Evolutionary conservation across 2,888 invertebrate species (phyloP).

Genomic region (Argyresthia albistria): DNA sequence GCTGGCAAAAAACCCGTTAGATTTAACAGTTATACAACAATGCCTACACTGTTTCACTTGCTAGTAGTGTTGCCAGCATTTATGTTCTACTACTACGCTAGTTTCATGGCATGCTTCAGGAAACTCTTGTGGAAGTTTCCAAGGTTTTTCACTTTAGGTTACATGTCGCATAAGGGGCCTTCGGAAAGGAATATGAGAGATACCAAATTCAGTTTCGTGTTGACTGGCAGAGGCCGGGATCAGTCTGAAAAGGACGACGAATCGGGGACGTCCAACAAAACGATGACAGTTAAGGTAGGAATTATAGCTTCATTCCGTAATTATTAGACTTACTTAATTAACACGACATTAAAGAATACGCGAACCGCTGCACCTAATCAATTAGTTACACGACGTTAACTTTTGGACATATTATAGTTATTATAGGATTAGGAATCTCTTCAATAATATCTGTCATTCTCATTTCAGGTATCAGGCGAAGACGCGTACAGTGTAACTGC

Average conservation of each 20-base stretch:
- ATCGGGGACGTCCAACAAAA: neutral
- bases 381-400: no score
- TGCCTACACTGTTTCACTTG: slow-evolving; percentile 27
- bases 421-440: no score
- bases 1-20: slow-evolving; percentile 23
- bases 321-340: neutral
- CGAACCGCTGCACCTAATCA: no score
- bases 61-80: slow-evolving; percentile 26
- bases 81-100: slow-evolving; percentile 28
- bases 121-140: slow-evolving; percentile 31
- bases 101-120: slow-evolving; percentile 30
- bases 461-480: slow-evolving; percentile 4
- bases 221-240: slow-evolving; percentile 11
- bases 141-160: slow-evolving; percentile 29
- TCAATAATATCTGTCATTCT: neutral
- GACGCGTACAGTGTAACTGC: slow-evolving; percentile 2
- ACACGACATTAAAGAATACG: no score
- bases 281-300: neutral
- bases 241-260: neutral
- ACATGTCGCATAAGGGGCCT: slow-evolving; percentile 34
- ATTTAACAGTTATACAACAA: slow-evolving; percentile 29
- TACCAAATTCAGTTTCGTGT: slow-evolving; percentile 25
- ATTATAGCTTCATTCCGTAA: neutral
- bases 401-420: no score
- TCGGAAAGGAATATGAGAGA: slow-evolving; percentile 24